phyloP scores from a whole-genome alignment of 2,888 invertebrate species.

The Tipula helvola region DNA sequence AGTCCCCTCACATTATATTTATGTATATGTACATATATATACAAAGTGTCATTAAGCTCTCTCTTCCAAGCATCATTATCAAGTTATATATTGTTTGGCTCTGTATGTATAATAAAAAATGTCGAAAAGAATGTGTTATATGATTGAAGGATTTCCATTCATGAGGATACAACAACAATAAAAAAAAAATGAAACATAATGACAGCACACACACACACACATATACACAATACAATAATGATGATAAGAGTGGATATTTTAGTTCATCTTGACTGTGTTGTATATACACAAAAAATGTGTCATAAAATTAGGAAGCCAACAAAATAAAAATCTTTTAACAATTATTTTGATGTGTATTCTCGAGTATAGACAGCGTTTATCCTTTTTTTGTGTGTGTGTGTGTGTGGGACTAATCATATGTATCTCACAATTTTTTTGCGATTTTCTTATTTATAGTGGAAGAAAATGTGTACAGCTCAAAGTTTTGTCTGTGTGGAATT shows the following conservation, averaged over 20 bases:
- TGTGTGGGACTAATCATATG: background rate
- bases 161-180: background rate
- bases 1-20: background rate
- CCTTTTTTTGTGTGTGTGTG: background rate
- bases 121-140: background rate
- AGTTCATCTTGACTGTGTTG: background rate
- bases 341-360: background rate
- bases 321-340: background rate
- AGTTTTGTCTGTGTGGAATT: too few relatives aligned
- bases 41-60: background rate
- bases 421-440: background rate
- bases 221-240: background rate
- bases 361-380: background rate
- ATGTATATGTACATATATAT: background rate
- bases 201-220: background rate
- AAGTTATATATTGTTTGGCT: background rate
- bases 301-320: background rate
- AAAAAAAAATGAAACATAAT: background rate
- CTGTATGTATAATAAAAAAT: background rate
- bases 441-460: background rate
- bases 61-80: background rate
- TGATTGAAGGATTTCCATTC: background rate
- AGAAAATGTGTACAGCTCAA: too few relatives aligned
- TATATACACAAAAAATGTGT: background rate
- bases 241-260: background rate